A percentile compares a stretch with the other conserved stretches of the same genome.
Conservation (phyloP, 2,888 invertebrate species). For the Cryptosula pallasiana region DNA sequence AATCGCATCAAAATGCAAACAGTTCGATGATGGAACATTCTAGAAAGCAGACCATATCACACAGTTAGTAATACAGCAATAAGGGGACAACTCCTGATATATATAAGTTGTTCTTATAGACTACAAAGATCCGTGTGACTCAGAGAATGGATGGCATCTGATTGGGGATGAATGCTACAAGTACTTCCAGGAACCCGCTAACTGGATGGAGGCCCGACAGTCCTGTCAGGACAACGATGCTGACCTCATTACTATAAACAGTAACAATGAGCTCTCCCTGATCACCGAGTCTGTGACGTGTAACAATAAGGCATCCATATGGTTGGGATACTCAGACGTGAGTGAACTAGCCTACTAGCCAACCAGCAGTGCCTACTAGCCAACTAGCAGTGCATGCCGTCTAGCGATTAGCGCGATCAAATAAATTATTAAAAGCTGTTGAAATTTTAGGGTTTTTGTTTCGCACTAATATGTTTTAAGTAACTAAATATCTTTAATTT, state of each 20-base stretch:
- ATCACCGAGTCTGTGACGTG: conserved; percentile 1
- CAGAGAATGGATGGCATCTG: conserved; percentile 28
- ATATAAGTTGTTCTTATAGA: conserved; percentile 26
- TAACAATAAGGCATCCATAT: not conserved
- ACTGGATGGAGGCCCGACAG: conserved; percentile 27
- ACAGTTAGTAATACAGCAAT: too few relatives aligned
- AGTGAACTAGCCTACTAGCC: not conserved
- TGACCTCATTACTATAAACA: not conserved
- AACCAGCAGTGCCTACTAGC: too few relatives aligned
- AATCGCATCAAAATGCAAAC: too few relatives aligned
- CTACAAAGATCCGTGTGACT: conserved; percentile 27
- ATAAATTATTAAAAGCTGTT: too few relatives aligned
- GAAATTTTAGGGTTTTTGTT: too few relatives aligned
- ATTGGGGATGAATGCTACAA: conserved; percentile 26
- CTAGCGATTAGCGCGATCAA: too few relatives aligned
- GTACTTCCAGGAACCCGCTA: conserved; percentile 23
- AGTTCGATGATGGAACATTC: too few relatives aligned
- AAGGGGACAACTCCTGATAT: not conserved
- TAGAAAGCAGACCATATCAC: too few relatives aligned
- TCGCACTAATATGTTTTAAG: too few relatives aligned
- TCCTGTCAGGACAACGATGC: conserved; percentile 22
- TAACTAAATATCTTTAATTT: too few relatives aligned
- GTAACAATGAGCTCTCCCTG: not conserved
- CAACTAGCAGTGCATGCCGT: too few relatives aligned
- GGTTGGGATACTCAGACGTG: conserved; percentile 16